Percentiles rank a stretch among this genome's conserved stretches.
Evolutionary conservation across 2,888 invertebrate species (phyloP).

Genomic region (Poecilus cupreus): DNA sequence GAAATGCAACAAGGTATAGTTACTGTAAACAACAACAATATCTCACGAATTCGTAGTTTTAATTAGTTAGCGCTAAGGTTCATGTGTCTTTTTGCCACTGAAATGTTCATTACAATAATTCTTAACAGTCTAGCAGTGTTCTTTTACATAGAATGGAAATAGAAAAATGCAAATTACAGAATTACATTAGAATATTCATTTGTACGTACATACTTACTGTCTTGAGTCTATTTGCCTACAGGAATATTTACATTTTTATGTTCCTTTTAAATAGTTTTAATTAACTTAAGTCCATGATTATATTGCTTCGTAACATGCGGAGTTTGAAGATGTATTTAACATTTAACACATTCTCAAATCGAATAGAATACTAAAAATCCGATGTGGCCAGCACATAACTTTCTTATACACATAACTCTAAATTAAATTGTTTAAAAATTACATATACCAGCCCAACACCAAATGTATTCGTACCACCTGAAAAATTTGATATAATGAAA

Average conservation of each 20-base stretch:
- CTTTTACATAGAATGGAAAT: not conserved
- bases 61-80: not conserved
- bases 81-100: not conserved
- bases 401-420: too few species aligned
- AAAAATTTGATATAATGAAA: too few species aligned
- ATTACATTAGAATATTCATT: not conserved
- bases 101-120: not conserved
- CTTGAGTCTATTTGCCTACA: not conserved
- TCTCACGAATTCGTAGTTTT: not conserved
- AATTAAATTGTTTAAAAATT: too few species aligned
- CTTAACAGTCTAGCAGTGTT: not conserved
- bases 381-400: too few species aligned
- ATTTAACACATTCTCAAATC: too few species aligned
- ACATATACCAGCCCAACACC: too few species aligned
- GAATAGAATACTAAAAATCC: too few species aligned
- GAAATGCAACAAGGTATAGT: not conserved
- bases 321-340: too few species aligned
- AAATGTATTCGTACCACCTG: too few species aligned
- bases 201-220: not conserved
- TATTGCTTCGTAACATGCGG: not conserved
- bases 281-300: not conserved
- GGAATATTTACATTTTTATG: not conserved
- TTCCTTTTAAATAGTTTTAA: not conserved
- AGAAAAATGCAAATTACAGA: not conserved
- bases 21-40: constrained; percentile 25